Evolutionary conservation across 2,888 invertebrate species (phyloP).

Genomic region (Leucophenga maculata): DNA sequence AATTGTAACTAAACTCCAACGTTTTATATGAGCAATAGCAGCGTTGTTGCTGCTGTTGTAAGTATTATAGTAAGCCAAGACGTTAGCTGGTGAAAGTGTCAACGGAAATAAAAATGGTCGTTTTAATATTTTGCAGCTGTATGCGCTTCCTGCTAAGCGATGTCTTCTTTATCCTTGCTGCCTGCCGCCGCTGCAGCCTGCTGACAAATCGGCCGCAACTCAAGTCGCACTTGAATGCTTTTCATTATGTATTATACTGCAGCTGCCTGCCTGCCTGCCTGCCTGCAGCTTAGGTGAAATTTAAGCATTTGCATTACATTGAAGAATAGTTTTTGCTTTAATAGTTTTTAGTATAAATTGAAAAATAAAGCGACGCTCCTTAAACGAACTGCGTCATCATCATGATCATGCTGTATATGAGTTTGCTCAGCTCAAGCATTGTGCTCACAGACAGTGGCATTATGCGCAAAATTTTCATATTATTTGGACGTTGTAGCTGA

Average conservation of each 20-base stretch:
- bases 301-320: background rate
- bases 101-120: constrained; percentile 64
- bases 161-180: constrained; percentile 36
- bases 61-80: constrained; percentile 17
- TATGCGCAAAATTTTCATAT: constrained; percentile 41
- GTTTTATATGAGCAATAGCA: background rate
- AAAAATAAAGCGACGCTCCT: background rate
- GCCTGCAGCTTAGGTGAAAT: background rate
- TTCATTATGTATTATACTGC: constrained; percentile 8
- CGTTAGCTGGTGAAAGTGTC: constrained; percentile 51
- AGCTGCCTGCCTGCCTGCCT: background rate
- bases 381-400: constrained; percentile 45
- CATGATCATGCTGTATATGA: constrained; percentile 58
- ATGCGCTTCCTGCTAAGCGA: constrained; percentile 38
- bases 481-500: constrained; percentile 39
- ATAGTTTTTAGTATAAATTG: background rate
- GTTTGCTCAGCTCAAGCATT: constrained; percentile 55
- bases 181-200: constrained; percentile 46
- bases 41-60: background rate
- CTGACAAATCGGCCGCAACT: constrained; percentile 34
- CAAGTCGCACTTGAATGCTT: background rate
- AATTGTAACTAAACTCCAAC: background rate
- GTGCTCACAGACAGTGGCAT: constrained; percentile 45
- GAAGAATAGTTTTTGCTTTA: too few relatives aligned
- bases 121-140: constrained; percentile 65